Percentiles rank a stretch among this genome's conserved stretches.
Conservation (phyloP, 1,140 invertebrate genomes). For the Diabrotica virgifera region DNA sequence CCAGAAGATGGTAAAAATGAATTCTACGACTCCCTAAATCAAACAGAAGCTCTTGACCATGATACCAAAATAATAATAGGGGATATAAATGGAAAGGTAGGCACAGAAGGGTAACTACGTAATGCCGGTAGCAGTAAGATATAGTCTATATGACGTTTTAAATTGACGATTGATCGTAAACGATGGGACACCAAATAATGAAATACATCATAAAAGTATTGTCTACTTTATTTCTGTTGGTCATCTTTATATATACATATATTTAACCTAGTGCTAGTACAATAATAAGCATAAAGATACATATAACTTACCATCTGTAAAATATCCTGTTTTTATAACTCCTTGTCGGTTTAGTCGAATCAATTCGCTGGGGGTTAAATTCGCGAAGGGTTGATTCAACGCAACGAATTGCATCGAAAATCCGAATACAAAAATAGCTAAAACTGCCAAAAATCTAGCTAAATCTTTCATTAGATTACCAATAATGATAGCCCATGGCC, state of each 20-base stretch:
- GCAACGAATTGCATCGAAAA: constrained; percentile 98
- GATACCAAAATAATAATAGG: too few species aligned
- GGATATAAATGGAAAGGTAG: too few species aligned
- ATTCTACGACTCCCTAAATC: too few species aligned
- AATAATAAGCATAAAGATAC: constrained; percentile 10
- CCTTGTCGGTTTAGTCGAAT: constrained; percentile 49
- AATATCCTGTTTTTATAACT: constrained; percentile 52
- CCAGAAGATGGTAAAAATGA: too few species aligned
- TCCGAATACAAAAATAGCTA: constrained; percentile 96
- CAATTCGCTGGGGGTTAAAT: constrained; percentile 56
- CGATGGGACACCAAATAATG: too few species aligned
- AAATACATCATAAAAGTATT: background rate
- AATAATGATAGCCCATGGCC: constrained; percentile 95
- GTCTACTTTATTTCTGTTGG: too few species aligned
- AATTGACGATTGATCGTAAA: too few species aligned
- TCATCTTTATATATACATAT: background rate
- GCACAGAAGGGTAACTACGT: too few species aligned
- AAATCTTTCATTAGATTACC: constrained; percentile 89
- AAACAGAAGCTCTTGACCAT: too few species aligned
- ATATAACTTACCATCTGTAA: constrained; percentile 73
- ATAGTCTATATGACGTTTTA: too few species aligned
- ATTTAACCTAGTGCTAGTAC: background rate
- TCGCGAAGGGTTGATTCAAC: constrained; percentile 87
- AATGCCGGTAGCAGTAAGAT: too few species aligned
- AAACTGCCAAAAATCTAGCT: constrained; percentile 91